Evolutionary conservation across 2,797 vertebrate species (phyloP).

Genomic region (Sciurus carolinensis): DNA sequence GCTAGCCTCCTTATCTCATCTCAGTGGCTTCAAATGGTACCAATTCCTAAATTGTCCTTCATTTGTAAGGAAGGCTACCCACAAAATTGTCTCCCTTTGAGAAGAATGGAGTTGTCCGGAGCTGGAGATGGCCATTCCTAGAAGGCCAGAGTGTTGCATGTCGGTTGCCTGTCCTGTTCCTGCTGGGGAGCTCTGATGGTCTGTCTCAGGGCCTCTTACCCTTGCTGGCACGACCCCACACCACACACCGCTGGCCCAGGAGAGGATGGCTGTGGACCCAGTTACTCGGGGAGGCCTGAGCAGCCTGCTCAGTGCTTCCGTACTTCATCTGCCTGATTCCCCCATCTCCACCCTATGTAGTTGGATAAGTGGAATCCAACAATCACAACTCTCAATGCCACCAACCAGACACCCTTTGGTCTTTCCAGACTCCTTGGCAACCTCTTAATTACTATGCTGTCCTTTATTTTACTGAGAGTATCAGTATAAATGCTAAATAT

Average conservation of each 20-base stretch:
- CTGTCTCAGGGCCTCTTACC: rapidly evolving
- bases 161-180: too few relatives aligned
- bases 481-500: not conserved
- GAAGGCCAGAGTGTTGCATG: rapidly evolving
- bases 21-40: not conserved
- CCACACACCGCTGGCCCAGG: rapidly evolving
- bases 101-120: too few relatives aligned
- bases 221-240: rapidly evolving
- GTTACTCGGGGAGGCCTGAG: too few relatives aligned
- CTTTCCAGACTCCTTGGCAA: not conserved
- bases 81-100: not conserved
- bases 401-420: not conserved
- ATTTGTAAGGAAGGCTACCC: not conserved
- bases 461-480: not conserved
- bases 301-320: too few relatives aligned
- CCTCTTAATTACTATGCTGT: not conserved
- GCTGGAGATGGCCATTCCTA: not conserved
- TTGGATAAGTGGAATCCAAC: too few relatives aligned
- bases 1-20: not conserved
- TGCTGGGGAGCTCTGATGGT: not conserved
- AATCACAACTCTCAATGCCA: not conserved
- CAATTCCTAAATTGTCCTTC: not conserved
- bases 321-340: not conserved
- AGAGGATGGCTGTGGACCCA: too few relatives aligned
- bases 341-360: not conserved